Evolutionary conservation across 2,113 vertebrate species (phyloP).

Genomic region (Corvus hawaiiensis): DNA sequence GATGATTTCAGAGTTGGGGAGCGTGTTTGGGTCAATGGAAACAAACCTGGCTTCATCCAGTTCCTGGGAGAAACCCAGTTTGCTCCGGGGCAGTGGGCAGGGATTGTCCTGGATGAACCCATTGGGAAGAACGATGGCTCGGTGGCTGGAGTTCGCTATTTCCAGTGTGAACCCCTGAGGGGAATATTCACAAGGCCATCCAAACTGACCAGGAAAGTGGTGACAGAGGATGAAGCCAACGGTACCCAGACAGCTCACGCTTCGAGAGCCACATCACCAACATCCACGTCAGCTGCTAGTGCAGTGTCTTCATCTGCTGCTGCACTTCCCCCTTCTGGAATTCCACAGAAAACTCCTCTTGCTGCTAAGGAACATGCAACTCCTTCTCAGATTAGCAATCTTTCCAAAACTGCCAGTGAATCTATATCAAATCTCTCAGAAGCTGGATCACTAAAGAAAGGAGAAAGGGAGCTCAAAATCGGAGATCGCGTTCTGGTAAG

Average conservation of each 20-base stretch:
- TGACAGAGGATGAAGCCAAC: conserved; percentile 84
- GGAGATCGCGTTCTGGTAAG: conserved; percentile 95
- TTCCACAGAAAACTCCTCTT: conserved; percentile 61
- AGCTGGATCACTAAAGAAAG: conserved; percentile 92
- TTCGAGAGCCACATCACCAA: conserved; percentile 83
- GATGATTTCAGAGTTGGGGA: conserved; percentile 89
- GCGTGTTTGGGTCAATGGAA: conserved; percentile 98
- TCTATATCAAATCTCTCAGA: conserved; percentile 96
- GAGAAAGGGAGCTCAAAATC: conserved; percentile 93
- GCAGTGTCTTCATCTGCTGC: conserved; percentile 40
- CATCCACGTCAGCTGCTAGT: conserved; percentile 71
- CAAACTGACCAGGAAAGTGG: conserved; percentile 81
- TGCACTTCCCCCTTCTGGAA: conserved; percentile 43
- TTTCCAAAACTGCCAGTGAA: conserved; percentile 86
- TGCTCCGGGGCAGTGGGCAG: conserved; percentile 96
- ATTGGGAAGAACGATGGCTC: conserved; percentile 99
- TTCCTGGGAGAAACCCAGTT: conserved; percentile 97
- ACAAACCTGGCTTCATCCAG: conserved; percentile 90
- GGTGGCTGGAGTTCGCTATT: conserved; percentile 93
- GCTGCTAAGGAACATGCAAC: conserved; percentile 66
- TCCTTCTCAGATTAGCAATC: conserved; percentile 79
- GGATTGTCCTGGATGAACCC: conserved; percentile 92
- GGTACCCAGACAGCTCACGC: conserved; percentile 76
- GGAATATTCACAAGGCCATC: conserved; percentile 97
- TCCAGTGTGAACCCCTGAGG: conserved; percentile 89